Percentiles rank a stretch among this genome's conserved stretches.
These are phyloP conservation scores for Zaprionus tsacasi DNA, from an alignment of 1,140 invertebrate species.

Conservation along the genomic window DNA sequence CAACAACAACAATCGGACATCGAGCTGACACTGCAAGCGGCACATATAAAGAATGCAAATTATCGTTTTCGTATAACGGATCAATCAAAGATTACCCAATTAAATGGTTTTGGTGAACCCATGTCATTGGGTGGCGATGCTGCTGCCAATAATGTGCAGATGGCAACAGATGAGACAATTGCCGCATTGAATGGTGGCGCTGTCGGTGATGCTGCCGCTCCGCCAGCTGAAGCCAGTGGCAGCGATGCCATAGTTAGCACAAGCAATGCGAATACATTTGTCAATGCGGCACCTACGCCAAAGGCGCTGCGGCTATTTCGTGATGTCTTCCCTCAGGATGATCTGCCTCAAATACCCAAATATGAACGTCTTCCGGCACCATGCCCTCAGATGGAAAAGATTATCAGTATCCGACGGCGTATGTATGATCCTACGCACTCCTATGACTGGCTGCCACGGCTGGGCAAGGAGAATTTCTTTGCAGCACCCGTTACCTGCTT, in stretches of 20 bases:
- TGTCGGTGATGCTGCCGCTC: conserved; percentile 62
- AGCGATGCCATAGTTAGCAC: conserved; percentile 24
- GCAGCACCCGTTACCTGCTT: conserved; percentile 96
- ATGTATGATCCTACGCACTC: conserved; percentile 88
- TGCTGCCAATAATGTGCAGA: conserved; percentile 70
- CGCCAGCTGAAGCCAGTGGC: conserved; percentile 46
- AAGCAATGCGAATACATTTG: conserved; percentile 15
- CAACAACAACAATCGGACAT: conserved; percentile 66
- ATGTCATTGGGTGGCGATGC: conserved; percentile 69
- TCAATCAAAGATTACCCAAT: conserved; percentile 80
- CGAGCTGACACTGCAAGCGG: conserved; percentile 73
- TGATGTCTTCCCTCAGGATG: conserved; percentile 84
- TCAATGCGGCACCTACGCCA: conserved; percentile 60
- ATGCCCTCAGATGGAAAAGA: conserved; percentile 84
- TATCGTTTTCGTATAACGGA: conserved; percentile 83
- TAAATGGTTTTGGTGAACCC: conserved; percentile 78
- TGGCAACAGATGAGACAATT: conserved; percentile 69
- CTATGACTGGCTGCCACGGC: conserved; percentile 92
- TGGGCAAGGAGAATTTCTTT: conserved; percentile 90
- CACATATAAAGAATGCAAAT: conserved; percentile 81
- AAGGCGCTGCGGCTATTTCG: conserved; percentile 72
- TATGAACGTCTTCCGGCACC: conserved; percentile 75
- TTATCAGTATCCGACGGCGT: conserved; percentile 85
- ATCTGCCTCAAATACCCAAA: conserved; percentile 84
- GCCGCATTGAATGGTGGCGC: conserved; percentile 66